A percentile compares a stretch with the other conserved stretches of the same genome.
These are phyloP conservation scores for Drosophila truncata DNA, from an alignment of 1,140 invertebrate genomes.

Conservation along the genomic window DNA sequence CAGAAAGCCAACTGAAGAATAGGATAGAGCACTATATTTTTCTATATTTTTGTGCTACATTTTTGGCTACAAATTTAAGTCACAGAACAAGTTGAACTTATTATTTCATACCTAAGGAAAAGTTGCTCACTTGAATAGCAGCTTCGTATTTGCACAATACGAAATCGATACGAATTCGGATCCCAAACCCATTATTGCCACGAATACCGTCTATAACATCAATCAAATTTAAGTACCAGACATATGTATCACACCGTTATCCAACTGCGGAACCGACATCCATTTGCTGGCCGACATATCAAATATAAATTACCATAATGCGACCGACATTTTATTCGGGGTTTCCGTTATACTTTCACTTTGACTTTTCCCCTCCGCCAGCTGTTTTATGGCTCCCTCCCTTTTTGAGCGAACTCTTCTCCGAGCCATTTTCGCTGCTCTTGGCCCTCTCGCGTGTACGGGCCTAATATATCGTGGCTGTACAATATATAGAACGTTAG, in stretches of 20 bases:
- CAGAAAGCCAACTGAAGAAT: no score
- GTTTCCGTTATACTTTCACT: constrained; percentile 69
- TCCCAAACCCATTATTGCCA: neutral
- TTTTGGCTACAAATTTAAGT: neutral
- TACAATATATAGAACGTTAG: constrained; percentile 42
- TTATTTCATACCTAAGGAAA: neutral
- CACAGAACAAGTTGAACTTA: neutral
- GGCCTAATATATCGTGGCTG: constrained; percentile 69
- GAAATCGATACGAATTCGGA: neutral
- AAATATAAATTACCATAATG: constrained; percentile 64
- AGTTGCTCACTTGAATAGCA: neutral
- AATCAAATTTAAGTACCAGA: constrained; percentile 43
- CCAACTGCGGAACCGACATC: constrained; percentile 32
- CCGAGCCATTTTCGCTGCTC: constrained; percentile 27
- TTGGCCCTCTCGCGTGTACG: constrained; percentile 62
- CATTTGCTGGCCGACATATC: constrained; percentile 43
- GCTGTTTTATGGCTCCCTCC: constrained; percentile 44
- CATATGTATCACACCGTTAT: constrained; percentile 44
- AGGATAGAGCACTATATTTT: no score
- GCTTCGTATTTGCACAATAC: neutral
- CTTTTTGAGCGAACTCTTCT: constrained; percentile 4
- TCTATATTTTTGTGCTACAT: no score
- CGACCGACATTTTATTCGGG: constrained; percentile 57
- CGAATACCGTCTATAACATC: constrained; percentile 24
- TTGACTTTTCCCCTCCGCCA: constrained; percentile 32